These are phyloP conservation scores for Marcusenius ussheri DNA, from an alignment of 2,113 vertebrate species.

Conservation along the genomic window DNA sequence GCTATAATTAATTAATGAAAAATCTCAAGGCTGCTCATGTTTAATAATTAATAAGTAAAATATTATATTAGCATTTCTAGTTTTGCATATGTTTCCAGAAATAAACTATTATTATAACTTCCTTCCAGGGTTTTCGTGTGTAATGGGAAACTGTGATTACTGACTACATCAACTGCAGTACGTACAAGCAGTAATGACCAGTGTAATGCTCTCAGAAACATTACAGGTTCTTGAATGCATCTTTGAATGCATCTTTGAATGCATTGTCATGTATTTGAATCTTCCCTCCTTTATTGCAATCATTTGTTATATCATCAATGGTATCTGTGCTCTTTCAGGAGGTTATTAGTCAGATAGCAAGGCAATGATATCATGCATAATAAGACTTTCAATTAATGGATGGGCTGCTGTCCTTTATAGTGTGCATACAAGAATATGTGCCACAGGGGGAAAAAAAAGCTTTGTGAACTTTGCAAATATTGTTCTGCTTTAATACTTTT, in stretches of 20 bases:
- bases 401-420: background rate
- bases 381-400: background rate
- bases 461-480: background rate
- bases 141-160: constrained; percentile 56
- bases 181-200: background rate
- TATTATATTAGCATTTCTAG: constrained; percentile 99
- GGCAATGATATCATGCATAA: background rate
- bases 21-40: constrained; percentile 99
- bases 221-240: background rate
- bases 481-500: background rate
- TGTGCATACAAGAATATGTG: background rate
- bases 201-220: background rate
- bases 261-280: background rate
- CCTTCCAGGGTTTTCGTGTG: constrained; percentile 61
- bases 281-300: background rate
- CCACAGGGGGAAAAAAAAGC: background rate
- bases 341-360: background rate
- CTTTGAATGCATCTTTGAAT: background rate
- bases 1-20: constrained; percentile 98
- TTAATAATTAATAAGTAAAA: constrained; percentile 99
- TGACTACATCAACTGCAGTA: constrained; percentile 14
- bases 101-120: constrained; percentile 68
- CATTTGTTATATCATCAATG: background rate
- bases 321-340: background rate
- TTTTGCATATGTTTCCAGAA: constrained; percentile 75